These are phyloP conservation scores for Plutomurus gul DNA, from an alignment of 1,140 invertebrate species.

Conservation along the genomic window DNA sequence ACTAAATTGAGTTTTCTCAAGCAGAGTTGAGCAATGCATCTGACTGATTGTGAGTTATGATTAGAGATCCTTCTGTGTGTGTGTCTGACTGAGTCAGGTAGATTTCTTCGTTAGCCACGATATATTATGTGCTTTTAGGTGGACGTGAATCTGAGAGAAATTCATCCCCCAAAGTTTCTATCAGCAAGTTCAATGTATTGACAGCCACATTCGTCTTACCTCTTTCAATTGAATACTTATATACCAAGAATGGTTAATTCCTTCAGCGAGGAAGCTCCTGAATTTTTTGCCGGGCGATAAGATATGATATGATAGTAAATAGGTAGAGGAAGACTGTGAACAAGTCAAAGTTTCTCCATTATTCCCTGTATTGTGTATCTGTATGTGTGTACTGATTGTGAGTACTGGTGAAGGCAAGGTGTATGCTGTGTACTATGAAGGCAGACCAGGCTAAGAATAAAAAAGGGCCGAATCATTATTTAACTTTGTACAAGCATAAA, in stretches of 20 bases:
- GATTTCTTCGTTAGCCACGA: background rate
- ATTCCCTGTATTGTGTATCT: no score
- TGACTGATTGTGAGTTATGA: background rate
- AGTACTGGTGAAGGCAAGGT: no score
- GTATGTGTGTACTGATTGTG: no score
- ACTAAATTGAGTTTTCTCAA: constrained; percentile 11
- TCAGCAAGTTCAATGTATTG: background rate
- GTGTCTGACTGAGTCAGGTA: background rate
- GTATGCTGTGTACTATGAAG: no score
- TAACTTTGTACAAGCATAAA: constrained; percentile 49
- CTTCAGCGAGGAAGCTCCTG: constrained; percentile 12
- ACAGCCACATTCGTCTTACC: constrained; percentile 5
- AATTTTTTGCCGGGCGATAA: constrained; percentile 4
- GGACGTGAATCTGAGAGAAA: background rate
- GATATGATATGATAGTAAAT: no score
- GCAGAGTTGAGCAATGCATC: background rate
- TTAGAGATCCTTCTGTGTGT: background rate
- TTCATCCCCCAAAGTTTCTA: background rate
- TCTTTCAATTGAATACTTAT: background rate
- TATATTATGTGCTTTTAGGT: background rate
- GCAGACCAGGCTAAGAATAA: background rate
- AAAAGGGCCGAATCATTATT: constrained; percentile 46
- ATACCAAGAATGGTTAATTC: background rate
- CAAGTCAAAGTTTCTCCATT: constrained; percentile 9
- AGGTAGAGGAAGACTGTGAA: background rate